Base-by-base conservation (phyloP, 2,888 invertebrate species). In the Scaptodrosophila latifasciaeformis region DNA sequence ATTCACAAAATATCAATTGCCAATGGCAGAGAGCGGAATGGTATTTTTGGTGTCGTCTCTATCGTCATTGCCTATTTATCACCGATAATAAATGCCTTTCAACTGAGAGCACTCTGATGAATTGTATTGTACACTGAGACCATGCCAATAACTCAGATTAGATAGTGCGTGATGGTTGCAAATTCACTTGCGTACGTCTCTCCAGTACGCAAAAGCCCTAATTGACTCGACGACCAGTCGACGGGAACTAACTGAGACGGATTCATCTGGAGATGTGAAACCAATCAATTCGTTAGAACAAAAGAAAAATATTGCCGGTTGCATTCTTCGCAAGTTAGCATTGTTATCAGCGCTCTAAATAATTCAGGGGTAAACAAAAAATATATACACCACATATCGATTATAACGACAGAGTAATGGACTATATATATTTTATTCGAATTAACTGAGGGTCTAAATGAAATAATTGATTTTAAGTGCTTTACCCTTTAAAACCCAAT, bases 81-180 rank as follows among this genome's bases (percentile, higher is more conserved):
- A 59, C 51, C 66, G 65, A 50, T 61, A 59, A 61, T 55, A 55
- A 24, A 24, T 52, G 55, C 30, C 51, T 18, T 59, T 67, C 51
- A n/a, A 66, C 74, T 53, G 43, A 49, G 13, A 2, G 40, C 17
- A 17, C 21, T 40, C 40, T 18, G 37, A 15, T 37, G 17, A 17
- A 15, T 10, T 6, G 34, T 13, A 12, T 34, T 12, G 40, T 10
- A 40, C 19, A 56, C 48, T 17, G 49, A 43, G 54, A 52, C 50
- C 65, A 65, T 57, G 67, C 69, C 63, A 71, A 71, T 72, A 48
- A 47, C 31, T 18, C 35, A 65, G 71, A 71, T 71, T 71, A 71
- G 71, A 71, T 71, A 69, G 67, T 54, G 59, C 50, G 53, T 64
- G 55, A 27, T n/a, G 44, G 51, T 61, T 61, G 59, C 59, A 21